Base-by-base conservation (phyloP, 2,113 vertebrate genomes). In the Myiopsitta monachus region DNA sequence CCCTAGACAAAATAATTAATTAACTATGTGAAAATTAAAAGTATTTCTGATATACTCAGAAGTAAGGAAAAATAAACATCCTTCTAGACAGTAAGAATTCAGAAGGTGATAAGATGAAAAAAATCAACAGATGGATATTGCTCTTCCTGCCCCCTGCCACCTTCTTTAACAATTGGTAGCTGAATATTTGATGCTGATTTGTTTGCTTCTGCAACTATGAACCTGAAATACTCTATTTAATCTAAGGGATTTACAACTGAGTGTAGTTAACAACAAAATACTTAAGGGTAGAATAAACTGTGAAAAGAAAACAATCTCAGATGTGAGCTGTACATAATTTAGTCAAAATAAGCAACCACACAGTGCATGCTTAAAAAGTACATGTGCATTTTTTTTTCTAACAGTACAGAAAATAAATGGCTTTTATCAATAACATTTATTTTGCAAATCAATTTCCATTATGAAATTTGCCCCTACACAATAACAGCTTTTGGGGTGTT, bases 131-230 rank as follows among this genome's bases (percentile, higher is more conserved):
- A 79, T 39, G 87, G 47, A 22, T 68, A 93, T 90, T 94, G 38
- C 52, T n/a, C 10, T 76, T 51, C 23, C 59, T 62, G 14, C 11
- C 12, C 13, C 18, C 64, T 52, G 15, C 18, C 63, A 47, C 28
- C 72, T 96, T 95, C 64, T 81, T 87, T 80, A 91, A 91, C 24
- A 86, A 77, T 22, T 38, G 5, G 44, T 69, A 93, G 83, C 46
- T 90, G 84, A 95, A 96, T 90, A 75, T 84, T 39, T 76, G 62
- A 51, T 16, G 3, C 2, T 72, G 43, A 59, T 49, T 92, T 90
- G 15, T 55, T 87, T 68, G 6, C 87, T 90, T 92, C 92, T 97
- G 67, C 70, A 75, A 97, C 82, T 94, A 84, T 92, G 96, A 97
- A 96, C 7, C 12, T 91, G 33, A 81, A 96, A 76, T 75, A 67